These are phyloP conservation scores for Pinna nobilis DNA, from an alignment of 1,140 invertebrate species.

Conservation along the genomic window DNA sequence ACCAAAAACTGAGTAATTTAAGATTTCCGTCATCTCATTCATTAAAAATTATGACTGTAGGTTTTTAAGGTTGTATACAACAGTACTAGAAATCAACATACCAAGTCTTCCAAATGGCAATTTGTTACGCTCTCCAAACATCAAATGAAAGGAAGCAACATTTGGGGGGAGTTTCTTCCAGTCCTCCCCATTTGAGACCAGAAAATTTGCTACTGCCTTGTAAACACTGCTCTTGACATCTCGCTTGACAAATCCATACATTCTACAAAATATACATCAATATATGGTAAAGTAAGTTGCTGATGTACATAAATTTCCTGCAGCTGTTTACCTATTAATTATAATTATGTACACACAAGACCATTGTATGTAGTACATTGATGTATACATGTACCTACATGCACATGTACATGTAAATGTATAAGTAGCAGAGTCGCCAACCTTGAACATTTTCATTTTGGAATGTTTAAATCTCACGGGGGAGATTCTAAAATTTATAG, in stretches of 20 bases:
- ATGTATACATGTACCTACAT: too few relatives aligned
- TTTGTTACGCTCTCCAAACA: constrained; percentile 65
- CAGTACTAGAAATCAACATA: constrained; percentile 16
- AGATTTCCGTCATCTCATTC: not conserved
- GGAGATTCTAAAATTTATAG: too few relatives aligned
- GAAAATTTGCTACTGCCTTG: constrained; percentile 49
- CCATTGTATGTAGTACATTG: too few relatives aligned
- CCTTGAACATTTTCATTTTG: not conserved
- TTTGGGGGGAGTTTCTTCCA: constrained; percentile 56
- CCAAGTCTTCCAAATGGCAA: constrained; percentile 60
- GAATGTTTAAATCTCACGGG: too few relatives aligned
- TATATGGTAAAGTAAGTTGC: too few relatives aligned
- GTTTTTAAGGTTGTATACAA: not conserved
- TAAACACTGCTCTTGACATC: constrained; percentile 60
- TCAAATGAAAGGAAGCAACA: constrained; percentile 56
- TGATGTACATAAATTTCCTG: too few relatives aligned
- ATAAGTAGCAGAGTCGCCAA: not conserved
- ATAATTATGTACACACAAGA: too few relatives aligned
- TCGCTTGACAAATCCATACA: constrained; percentile 57
- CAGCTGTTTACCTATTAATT: too few relatives aligned
- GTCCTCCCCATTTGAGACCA: constrained; percentile 47
- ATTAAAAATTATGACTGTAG: not conserved
- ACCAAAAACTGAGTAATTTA: too few relatives aligned
- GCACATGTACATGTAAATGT: too few relatives aligned
- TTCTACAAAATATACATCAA: constrained; percentile 11